Percentiles rank a stretch among this genome's conserved stretches.
phyloP scores from a whole-genome alignment of 2,888 invertebrate species.

The Diplazon laetatorius region DNA sequence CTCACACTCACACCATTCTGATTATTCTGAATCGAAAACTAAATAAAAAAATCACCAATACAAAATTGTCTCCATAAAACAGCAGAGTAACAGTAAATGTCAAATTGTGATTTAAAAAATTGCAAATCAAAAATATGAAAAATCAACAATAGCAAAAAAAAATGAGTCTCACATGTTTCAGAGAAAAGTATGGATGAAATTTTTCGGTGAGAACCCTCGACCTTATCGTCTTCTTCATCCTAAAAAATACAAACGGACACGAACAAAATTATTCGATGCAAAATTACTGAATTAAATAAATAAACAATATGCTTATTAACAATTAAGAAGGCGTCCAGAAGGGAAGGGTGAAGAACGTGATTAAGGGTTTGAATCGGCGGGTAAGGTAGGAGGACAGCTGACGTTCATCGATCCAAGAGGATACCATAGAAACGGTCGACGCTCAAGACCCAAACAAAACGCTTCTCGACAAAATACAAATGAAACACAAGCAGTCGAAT shows the following conservation, averaged over 20 bases:
- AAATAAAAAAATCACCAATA: too few species aligned
- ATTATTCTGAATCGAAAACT: too few species aligned
- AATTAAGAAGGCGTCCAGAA: not conserved
- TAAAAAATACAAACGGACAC: constrained; percentile 8
- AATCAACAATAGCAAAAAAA: too few species aligned
- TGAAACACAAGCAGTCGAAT: constrained; percentile 18
- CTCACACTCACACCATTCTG: too few species aligned
- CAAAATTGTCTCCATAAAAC: too few species aligned
- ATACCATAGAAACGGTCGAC: constrained; percentile 47
- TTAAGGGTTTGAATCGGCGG: constrained; percentile 33
- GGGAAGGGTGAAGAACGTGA: not conserved
- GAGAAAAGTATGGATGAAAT: constrained; percentile 36
- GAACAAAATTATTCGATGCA: not conserved
- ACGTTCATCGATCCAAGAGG: constrained; percentile 41
- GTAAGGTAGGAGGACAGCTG: constrained; percentile 50
- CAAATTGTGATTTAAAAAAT: not conserved
- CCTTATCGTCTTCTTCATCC: constrained; percentile 58
- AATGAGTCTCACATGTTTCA: constrained; percentile 35
- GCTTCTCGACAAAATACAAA: constrained; percentile 22
- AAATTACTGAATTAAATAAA: not conserved
- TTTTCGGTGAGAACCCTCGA: constrained; percentile 44
- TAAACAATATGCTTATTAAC: not conserved
- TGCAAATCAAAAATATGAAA: not conserved
- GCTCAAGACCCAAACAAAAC: constrained; percentile 56
- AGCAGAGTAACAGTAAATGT: too few species aligned